These are phyloP conservation scores for Hypsibius dujardini DNA, from an alignment of 1,140 invertebrate genomes.

Conservation along the genomic window DNA sequence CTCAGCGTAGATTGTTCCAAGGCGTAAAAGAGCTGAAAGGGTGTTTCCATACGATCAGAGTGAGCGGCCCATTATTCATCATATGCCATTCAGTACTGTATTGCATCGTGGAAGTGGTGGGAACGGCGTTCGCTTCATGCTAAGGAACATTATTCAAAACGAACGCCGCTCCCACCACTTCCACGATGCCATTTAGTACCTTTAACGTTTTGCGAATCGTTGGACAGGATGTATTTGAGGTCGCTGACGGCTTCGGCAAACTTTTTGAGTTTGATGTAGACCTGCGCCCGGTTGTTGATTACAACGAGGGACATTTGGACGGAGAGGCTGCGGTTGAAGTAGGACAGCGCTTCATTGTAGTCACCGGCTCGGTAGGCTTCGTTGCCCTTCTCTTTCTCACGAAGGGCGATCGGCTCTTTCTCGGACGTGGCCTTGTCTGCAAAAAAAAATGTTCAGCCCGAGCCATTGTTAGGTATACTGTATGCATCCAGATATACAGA, in stretches of 20 bases:
- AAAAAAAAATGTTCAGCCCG: too few species aligned
- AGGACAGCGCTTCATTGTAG: constrained; percentile 43
- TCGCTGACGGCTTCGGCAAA: constrained; percentile 44
- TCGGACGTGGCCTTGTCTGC: background rate
- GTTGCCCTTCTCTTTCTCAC: constrained; percentile 43
- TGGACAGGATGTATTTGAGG: constrained; percentile 40
- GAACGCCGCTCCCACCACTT: too few species aligned
- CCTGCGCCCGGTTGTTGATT: constrained; percentile 50
- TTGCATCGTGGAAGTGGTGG: too few species aligned
- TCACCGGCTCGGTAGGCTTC: constrained; percentile 47
- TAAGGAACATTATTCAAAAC: too few species aligned
- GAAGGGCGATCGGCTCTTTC: constrained; percentile 29
- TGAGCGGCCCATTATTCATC: too few species aligned
- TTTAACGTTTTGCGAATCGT: constrained; percentile 47
- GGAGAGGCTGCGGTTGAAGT: constrained; percentile 45
- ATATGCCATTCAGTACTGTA: constrained; percentile 21
- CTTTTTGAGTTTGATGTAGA: constrained; percentile 44
- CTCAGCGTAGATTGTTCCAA: too few species aligned
- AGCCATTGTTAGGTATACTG: too few species aligned
- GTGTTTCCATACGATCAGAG: too few species aligned
- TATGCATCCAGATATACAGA: too few species aligned
- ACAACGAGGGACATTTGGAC: constrained; percentile 37
- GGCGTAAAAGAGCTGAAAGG: too few species aligned
- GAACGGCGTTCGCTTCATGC: too few species aligned
- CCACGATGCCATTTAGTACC: constrained; percentile 28